Evolutionary conservation across 2,113 vertebrate genomes (phyloP).

Genomic region (Laticauda laticaudata): DNA sequence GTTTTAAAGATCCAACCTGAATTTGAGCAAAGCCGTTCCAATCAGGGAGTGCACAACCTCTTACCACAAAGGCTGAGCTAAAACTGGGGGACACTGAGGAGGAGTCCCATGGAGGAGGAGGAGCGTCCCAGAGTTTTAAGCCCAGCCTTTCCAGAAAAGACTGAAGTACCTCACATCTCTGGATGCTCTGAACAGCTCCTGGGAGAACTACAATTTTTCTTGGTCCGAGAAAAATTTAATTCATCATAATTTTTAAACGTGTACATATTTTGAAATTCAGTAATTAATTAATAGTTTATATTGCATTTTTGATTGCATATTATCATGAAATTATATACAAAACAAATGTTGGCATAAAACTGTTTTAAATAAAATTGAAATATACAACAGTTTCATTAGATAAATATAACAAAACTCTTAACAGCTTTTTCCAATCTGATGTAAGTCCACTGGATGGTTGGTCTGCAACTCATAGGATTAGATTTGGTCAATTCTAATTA

Average conservation of each 20-base stretch:
- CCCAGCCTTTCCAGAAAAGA: too few species aligned
- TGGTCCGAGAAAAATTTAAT: not conserved
- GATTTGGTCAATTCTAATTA: not conserved
- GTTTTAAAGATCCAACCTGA: too few species aligned
- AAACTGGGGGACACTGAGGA: too few species aligned
- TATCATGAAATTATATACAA: not conserved
- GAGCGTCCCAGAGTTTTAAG: too few species aligned
- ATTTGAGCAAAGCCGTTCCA: too few species aligned
- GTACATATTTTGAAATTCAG: not conserved
- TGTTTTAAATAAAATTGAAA: not conserved
- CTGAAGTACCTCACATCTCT: too few species aligned
- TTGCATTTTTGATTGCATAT: not conserved
- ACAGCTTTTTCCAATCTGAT: not conserved
- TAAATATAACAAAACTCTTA: not conserved
- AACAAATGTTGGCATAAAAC: not conserved
- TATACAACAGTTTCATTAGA: not conserved
- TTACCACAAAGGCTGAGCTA: too few species aligned
- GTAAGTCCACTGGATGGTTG: not conserved
- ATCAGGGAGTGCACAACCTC: too few species aligned
- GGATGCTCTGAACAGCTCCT: too few species aligned
- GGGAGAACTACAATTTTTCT: not conserved
- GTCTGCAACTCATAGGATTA: not conserved
- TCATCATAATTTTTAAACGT: not conserved
- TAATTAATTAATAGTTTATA: not conserved
- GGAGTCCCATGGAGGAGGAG: too few species aligned